A percentile compares a stretch with the other conserved stretches of the same genome.
These are phyloP conservation scores for Anniella stebbinsi DNA, from an alignment of 2,797 vertebrate genomes.

Conservation along the genomic window DNA sequence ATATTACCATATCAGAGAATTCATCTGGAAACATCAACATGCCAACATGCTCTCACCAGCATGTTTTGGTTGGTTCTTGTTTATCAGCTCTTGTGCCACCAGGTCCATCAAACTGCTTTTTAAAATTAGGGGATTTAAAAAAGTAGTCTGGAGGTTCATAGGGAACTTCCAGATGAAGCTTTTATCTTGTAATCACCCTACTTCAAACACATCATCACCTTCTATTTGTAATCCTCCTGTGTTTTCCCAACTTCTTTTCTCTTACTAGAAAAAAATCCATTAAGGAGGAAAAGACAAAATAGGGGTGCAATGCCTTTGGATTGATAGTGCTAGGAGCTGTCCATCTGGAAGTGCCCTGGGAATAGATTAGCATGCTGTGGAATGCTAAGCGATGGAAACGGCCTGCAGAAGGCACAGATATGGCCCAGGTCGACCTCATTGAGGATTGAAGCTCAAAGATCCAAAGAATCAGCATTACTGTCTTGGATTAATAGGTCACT, in stretches of 20 bases:
- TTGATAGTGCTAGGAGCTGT: too few species aligned
- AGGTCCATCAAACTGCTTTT: background rate
- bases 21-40: background rate
- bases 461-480: background rate
- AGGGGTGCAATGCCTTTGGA: too few species aligned
- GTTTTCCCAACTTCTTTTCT: too few species aligned
- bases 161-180: too few species aligned
- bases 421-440: background rate
- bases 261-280: too few species aligned
- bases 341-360: background rate
- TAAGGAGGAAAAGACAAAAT: too few species aligned
- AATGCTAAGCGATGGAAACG: background rate
- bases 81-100: background rate
- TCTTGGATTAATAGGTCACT: background rate
- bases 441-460: background rate
- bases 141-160: background rate
- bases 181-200: too few species aligned
- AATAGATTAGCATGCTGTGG: background rate
- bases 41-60: background rate
- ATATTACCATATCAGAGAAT: background rate
- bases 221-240: too few species aligned
- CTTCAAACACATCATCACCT: too few species aligned
- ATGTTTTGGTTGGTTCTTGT: background rate
- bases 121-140: background rate
- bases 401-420: background rate